These are phyloP conservation scores for Manacus vitellinus DNA, from an alignment of 2,113 vertebrate genomes.

Conservation along the genomic window DNA sequence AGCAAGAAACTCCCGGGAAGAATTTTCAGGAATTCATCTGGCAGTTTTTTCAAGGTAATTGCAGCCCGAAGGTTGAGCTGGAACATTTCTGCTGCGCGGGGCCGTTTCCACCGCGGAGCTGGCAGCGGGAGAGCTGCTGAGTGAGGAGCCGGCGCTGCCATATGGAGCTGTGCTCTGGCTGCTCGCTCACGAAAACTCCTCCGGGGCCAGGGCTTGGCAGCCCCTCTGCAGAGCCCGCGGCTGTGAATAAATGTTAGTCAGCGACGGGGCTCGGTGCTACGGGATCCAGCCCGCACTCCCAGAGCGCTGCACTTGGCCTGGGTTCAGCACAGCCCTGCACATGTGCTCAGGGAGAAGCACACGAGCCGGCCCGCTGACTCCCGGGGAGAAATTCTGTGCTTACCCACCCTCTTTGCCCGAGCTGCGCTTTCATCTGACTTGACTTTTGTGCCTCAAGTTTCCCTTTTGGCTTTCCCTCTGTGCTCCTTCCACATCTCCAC, in stretches of 20 bases:
- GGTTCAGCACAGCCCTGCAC: background rate
- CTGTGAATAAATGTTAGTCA: constrained; percentile 21
- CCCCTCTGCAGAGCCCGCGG: background rate
- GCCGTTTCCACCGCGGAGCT: background rate
- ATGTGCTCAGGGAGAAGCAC: background rate
- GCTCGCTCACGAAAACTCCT: background rate
- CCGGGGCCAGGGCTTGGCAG: constrained; percentile 54
- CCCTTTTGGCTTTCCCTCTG: background rate
- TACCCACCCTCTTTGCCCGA: background rate
- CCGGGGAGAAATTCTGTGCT: background rate
- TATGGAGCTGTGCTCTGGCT: constrained; percentile 53
- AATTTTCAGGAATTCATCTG: constrained; percentile 10
- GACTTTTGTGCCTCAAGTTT: background rate
- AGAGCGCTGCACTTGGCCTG: background rate
- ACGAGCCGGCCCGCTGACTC: background rate
- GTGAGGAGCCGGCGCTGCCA: constrained; percentile 50
- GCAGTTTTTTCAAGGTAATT: constrained; percentile 20
- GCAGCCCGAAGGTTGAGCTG: background rate
- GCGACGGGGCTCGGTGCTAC: background rate
- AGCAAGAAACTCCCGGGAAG: background rate
- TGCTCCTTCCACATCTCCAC: rapidly evolving
- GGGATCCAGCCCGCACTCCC: background rate
- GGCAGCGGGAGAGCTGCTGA: constrained; percentile 55
- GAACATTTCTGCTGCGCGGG: constrained; percentile 14
- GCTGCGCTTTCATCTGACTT: background rate